Conservation (phyloP, 2,888 invertebrate genomes). For the Mongoloraphidia duomilia region DNA sequence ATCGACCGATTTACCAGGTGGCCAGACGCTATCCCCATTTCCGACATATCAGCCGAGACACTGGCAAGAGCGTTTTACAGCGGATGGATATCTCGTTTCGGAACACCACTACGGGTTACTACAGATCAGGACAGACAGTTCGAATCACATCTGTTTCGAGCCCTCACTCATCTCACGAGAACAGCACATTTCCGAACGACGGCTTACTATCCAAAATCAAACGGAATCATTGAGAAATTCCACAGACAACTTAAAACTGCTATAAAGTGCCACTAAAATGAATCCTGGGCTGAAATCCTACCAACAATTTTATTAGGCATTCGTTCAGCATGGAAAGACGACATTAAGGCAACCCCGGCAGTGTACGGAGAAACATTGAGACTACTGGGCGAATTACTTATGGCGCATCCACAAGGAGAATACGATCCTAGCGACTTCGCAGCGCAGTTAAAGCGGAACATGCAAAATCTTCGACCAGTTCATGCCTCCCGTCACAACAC, state of each 20-base stretch:
- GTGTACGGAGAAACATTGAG: slow-evolving; percentile 18
- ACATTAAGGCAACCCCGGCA: slow-evolving; percentile 18
- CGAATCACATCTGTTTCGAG: slow-evolving; percentile 15
- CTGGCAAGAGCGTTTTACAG: slow-evolving; percentile 17
- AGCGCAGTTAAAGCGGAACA: too few species aligned
- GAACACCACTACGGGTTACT: slow-evolving; percentile 19
- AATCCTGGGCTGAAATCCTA: slow-evolving; percentile 17
- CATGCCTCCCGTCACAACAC: too few species aligned
- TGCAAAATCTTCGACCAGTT: too few species aligned
- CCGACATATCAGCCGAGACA: slow-evolving; percentile 19
- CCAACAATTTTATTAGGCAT: slow-evolving; percentile 21
- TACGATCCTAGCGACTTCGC: too few species aligned
- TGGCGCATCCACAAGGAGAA: too few species aligned
- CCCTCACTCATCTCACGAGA: slow-evolving; percentile 12
- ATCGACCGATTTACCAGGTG: slow-evolving; percentile 21
- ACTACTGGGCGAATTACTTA: slow-evolving; percentile 13
- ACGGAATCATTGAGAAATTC: slow-evolving; percentile 19
- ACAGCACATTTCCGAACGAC: slow-evolving; percentile 10
- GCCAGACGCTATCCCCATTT: slow-evolving; percentile 21
- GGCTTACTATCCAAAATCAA: slow-evolving; percentile 16
- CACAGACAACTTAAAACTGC: slow-evolving; percentile 21
- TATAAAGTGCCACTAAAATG: slow-evolving; percentile 13
- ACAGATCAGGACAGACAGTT: slow-evolving; percentile 22
- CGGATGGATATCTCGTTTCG: slow-evolving; percentile 21
- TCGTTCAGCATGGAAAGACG: slow-evolving; percentile 18